Evolutionary conservation across 2,888 invertebrate genomes (phyloP).

Genomic region (Candidula unifasciata): DNA sequence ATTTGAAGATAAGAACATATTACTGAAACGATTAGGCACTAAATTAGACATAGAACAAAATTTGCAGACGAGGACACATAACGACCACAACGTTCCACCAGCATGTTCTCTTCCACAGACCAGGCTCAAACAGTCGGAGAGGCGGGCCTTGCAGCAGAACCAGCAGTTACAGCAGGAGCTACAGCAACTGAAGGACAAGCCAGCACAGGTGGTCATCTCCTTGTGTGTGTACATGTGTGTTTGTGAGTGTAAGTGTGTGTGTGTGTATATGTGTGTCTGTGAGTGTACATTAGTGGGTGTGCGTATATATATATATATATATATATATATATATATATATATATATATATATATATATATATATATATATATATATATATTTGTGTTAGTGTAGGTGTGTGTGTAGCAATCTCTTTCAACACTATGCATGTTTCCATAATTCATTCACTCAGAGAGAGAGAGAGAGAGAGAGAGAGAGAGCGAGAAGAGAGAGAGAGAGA

Average conservation of each 20-base stretch:
- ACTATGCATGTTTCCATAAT: too few relatives aligned
- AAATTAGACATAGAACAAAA: too few relatives aligned
- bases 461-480: too few relatives aligned
- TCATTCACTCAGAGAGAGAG: too few relatives aligned
- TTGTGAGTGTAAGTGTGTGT: background rate
- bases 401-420: too few relatives aligned
- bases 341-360: background rate
- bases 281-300: background rate
- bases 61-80: too few relatives aligned
- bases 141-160: slow-evolving; percentile 78
- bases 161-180: slow-evolving; percentile 77
- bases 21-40: too few relatives aligned
- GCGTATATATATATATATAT: background rate
- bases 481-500: too few relatives aligned
- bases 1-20: too few relatives aligned
- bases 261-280: background rate
- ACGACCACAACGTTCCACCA: too few relatives aligned
- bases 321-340: background rate
- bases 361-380: background rate
- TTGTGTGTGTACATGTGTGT: background rate
- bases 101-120: slow-evolving; percentile 31
- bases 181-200: slow-evolving; percentile 77
- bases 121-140: slow-evolving; percentile 78
- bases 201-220: slow-evolving; percentile 71
- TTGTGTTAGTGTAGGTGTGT: background rate